Conservation (phyloP, 2,888 invertebrate species). For the Cynaeus angustus region DNA sequence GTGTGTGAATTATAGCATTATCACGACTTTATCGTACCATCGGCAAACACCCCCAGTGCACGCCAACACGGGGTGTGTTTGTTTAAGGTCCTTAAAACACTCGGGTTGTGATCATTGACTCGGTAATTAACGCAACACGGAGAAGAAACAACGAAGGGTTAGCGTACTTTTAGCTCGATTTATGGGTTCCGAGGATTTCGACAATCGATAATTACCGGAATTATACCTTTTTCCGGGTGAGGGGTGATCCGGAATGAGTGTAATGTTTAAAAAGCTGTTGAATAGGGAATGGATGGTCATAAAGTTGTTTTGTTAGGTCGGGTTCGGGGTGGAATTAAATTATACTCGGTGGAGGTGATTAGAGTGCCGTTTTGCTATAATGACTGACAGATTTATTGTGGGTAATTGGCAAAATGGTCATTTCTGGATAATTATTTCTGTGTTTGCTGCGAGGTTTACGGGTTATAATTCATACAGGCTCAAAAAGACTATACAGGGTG, state of each 20-base stretch:
- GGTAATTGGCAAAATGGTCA: too few species aligned
- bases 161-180: background rate
- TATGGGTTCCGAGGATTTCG: background rate
- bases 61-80: conserved; percentile 26
- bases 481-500: too few species aligned
- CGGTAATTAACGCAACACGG: conserved; percentile 24
- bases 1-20: conserved; percentile 35
- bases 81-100: conserved; percentile 11
- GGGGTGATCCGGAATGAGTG: background rate
- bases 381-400: too few species aligned
- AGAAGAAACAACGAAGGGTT: background rate
- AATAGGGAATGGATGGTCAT: background rate
- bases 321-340: too few species aligned
- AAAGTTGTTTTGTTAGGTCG: too few species aligned
- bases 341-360: too few species aligned
- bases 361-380: too few species aligned
- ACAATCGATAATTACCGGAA: conserved; percentile 25
- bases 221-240: conserved; percentile 20
- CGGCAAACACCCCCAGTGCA: conserved; percentile 27
- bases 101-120: conserved; percentile 3
- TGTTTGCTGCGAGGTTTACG: too few species aligned
- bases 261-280: conserved; percentile 1
- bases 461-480: too few species aligned
- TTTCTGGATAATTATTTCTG: too few species aligned
- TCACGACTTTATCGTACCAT: conserved; percentile 33